phyloP scores from a whole-genome alignment of 1,140 invertebrate species.

The Aricia agestis region DNA sequence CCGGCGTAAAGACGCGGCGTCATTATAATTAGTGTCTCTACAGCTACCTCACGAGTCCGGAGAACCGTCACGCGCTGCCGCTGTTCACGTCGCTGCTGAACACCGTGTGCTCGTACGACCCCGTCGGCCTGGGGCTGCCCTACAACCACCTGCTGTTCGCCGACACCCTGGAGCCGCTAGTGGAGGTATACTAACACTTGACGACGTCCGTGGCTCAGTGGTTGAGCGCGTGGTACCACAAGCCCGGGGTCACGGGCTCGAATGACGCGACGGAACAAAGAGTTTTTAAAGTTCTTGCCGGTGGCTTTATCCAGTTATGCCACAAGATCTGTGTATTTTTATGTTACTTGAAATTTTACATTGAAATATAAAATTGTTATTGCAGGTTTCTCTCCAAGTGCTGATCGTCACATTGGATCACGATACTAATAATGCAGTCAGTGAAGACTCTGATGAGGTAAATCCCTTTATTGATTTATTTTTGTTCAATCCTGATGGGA shows the following conservation, averaged over 20 bases:
- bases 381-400: constrained; percentile 90
- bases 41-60: constrained; percentile 80
- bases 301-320: no score
- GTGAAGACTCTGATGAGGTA: constrained; percentile 60
- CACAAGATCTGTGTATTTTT: no score
- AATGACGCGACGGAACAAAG: no score
- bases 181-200: constrained; percentile 79
- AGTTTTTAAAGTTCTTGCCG: no score
- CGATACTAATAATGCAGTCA: constrained; percentile 78
- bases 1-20: no score
- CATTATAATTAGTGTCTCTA: no score
- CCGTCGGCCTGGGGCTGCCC: constrained; percentile 96
- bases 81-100: constrained; percentile 99
- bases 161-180: constrained; percentile 96
- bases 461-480: constrained; percentile 9
- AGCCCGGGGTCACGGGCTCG: no score
- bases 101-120: constrained; percentile 97
- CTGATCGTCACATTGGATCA: constrained; percentile 97
- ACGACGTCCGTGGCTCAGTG: neutral
- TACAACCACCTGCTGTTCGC: constrained; percentile 98
- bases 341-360: no score
- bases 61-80: constrained; percentile 93
- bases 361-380: neutral
- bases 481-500: no score
- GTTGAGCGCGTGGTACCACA: no score